Conservation (phyloP, 1,140 invertebrate species). For the Penaeus japonicus region DNA sequence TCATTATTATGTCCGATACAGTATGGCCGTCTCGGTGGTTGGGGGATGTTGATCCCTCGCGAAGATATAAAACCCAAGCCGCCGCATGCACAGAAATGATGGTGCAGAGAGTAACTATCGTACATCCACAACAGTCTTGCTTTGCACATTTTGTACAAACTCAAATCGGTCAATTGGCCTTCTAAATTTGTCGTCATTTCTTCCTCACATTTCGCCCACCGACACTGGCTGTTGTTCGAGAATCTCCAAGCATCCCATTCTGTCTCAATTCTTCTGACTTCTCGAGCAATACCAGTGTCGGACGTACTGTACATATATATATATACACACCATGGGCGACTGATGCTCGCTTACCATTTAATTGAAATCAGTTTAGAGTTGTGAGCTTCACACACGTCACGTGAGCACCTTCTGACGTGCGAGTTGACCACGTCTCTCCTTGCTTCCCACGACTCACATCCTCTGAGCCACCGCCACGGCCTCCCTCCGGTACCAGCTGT, state of each 20-base stretch:
- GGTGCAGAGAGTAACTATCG: slow-evolving; percentile 37
- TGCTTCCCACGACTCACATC: slow-evolving; percentile 16
- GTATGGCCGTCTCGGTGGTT: slow-evolving; percentile 43
- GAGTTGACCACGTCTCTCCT: background rate
- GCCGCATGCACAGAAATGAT: slow-evolving; percentile 19
- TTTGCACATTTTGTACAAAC: too few species aligned
- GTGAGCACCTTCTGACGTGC: slow-evolving; percentile 8
- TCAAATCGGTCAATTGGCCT: too few species aligned
- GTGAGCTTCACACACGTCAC: background rate
- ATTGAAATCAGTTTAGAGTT: too few species aligned
- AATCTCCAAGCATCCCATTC: too few species aligned
- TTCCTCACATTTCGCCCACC: background rate
- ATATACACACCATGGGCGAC: too few species aligned
- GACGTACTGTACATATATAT: too few species aligned
- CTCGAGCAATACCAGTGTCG: too few species aligned
- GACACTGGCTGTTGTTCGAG: too few species aligned
- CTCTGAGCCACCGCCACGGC: slow-evolving; percentile 36
- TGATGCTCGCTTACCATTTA: too few species aligned
- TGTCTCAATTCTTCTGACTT: too few species aligned
- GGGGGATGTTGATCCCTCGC: slow-evolving; percentile 31
- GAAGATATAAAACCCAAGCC: slow-evolving; percentile 26
- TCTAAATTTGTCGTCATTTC: background rate
- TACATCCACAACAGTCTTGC: background rate
- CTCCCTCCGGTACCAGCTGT: slow-evolving; percentile 43
- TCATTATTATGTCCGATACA: slow-evolving; percentile 44